phyloP scores from a whole-genome alignment of 2,797 vertebrate species.

The Anabacerthia variegaticeps region DNA sequence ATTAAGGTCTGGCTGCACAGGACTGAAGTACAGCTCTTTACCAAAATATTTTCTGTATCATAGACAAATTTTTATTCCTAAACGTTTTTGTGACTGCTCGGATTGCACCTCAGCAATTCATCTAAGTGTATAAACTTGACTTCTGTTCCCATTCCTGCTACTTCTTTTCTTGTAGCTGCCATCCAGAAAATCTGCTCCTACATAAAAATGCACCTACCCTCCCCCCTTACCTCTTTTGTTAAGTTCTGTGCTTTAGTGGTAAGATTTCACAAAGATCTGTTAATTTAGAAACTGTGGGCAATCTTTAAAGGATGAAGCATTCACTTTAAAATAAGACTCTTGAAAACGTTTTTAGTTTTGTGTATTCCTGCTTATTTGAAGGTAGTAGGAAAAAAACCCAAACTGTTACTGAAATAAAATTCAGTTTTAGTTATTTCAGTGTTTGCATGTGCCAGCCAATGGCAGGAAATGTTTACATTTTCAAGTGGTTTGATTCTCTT shows the following conservation, averaged over 20 bases:
- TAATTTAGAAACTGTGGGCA: background rate
- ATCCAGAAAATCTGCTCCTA: background rate
- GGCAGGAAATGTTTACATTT: background rate
- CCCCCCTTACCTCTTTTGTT: accelerated
- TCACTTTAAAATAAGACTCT: background rate
- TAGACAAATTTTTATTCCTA: background rate
- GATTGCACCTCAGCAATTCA: background rate
- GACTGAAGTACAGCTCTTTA: background rate
- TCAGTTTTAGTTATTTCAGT: background rate
- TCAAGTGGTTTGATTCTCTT: background rate
- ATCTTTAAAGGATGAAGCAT: background rate
- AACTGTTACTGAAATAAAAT: background rate
- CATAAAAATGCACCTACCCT: background rate
- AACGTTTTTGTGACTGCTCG: background rate
- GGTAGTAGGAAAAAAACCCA: background rate
- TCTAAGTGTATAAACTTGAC: background rate
- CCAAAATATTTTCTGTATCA: background rate
- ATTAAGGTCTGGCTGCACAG: background rate
- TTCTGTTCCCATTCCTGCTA: background rate
- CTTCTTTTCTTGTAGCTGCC: background rate
- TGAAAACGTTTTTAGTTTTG: background rate
- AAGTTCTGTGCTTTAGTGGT: background rate
- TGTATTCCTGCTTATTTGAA: background rate
- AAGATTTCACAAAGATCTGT: background rate
- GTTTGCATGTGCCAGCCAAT: background rate